Evolutionary conservation across 2,797 vertebrate genomes (phyloP), one percentile per base, ranked within the genome.

Genomic region (Fistularia tabacaria): DNA sequence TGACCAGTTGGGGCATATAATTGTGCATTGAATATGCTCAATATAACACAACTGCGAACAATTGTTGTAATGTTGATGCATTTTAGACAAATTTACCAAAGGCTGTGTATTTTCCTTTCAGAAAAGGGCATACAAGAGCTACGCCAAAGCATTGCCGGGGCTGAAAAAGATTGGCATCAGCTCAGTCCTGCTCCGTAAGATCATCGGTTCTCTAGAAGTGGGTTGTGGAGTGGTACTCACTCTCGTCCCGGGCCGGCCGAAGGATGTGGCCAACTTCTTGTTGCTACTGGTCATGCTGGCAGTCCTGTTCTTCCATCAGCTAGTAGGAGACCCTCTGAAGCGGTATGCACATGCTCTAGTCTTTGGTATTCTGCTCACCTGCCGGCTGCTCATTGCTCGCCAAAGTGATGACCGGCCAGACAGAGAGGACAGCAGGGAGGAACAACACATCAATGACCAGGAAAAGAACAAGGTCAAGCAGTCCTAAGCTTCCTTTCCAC

Each of bases 81-180:
- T 25, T 2, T 3, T 2, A 25, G 25, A 25, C 25, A 25, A 25
- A 25, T 25, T 25, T 25, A 25, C 25, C 25, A 25, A 25, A 25
- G 25, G 25, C 25, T 25, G 25, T 25, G 25, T 25, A 25, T 62
- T 73, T 62, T 48, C 38, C 11, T 90, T 92, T 54, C 90, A 99
- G 97, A 99, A 97, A 92, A 92, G 95, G 66, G 96, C 96, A 0
- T 98, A 99, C 85, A 99, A 99, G 85, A 98, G 94, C 81, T 99
- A 98, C 3, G 93, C 97, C 69, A 94, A 97, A 75, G 97, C 97
- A 3, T 79, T 98, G 59, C 97, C 97, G 15, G 92, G 93, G 65
- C 85, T 99, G 52, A 99, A 95, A 85, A 97, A 95, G 89, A 91
- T 99, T 56, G 97, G 97, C 47, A 88, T 99, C 79, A 96, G 92